Evolutionary conservation across 2,888 invertebrate genomes (phyloP), one percentile per base, ranked within the genome.

Genomic region (Invenusta paracnida): DNA sequence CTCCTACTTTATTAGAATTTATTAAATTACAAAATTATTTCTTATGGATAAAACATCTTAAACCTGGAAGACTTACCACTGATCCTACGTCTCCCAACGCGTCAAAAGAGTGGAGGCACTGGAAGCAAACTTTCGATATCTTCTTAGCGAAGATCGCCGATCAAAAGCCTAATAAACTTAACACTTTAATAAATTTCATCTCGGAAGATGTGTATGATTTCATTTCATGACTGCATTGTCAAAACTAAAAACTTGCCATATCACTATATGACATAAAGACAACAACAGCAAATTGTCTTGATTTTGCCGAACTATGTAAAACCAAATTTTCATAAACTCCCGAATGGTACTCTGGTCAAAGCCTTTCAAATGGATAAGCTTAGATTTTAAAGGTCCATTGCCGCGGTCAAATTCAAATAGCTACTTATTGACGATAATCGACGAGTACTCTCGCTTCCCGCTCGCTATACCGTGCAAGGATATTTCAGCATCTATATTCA

Each of bases 71-170:
- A 29, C 30, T 82, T 29, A 30, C 29, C 29, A 82, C 30, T 82
- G 82, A 82, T 30, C 82, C 82, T 29, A 29, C 82, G 30, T 82
- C 82, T 17, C 29, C 82, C 30, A 29, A 29, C 29, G 82, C 82
- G 30, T 82, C 82, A 30, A 29, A 29, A 82, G 82, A 82, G 30
- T 82, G 82, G 82, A 82, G 30, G 30, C 82, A 82, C 30, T 82
- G 82, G 82, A 82, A 17, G 30, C 82, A 30, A 30, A 82, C 82
- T 28, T 82, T 82, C 30, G n/a, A 82, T 29, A 82, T 17, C 28
- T 82, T 82, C 82, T 82, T 82, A 30, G 29, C 82, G 29, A 23
- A 2, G 82, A 82, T 82, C 82, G 31, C 82, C 29, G 82, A 73
- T 73, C 27, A 73, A 73, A 2, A 73, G 73, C 73, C 73, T 82